phyloP scores from a whole-genome alignment of 2,888 invertebrate species.

The Prosopocoilus inquinatus region DNA sequence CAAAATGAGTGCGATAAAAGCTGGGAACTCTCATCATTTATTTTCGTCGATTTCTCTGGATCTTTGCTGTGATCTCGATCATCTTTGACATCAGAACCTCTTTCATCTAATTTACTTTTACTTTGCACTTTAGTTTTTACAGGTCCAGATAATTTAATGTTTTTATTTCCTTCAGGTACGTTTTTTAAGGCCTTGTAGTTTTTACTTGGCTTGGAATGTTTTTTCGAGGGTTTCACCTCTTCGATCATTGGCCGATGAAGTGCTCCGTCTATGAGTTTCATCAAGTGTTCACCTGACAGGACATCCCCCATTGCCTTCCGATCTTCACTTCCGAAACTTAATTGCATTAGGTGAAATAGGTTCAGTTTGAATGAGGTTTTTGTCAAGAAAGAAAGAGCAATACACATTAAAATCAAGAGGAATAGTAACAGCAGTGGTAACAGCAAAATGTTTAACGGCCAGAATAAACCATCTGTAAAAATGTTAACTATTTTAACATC shows the following conservation, averaged over 20 bases:
- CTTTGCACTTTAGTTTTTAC: no score
- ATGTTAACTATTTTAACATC: neutral
- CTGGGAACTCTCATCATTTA: no score
- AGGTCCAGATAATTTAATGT: no score
- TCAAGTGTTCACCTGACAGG: constrained; percentile 16
- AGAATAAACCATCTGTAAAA: neutral
- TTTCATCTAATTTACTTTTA: no score
- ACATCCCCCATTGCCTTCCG: constrained; percentile 10
- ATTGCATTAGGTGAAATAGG: constrained; percentile 16
- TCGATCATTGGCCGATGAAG: constrained; percentile 21
- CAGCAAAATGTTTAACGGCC: neutral
- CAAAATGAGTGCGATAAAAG: no score
- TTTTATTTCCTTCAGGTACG: no score
- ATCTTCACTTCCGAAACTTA: constrained; percentile 20
- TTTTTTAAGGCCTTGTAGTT: no score
- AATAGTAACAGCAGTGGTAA: constrained; percentile 16
- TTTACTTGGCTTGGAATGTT: no score
- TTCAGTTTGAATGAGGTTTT: constrained; percentile 19
- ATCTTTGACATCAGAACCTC: no score
- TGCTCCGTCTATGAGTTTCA: constrained; percentile 6
- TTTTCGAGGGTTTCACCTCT: constrained; percentile 9
- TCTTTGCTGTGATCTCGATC: no score
- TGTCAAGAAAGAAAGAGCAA: constrained; percentile 19
- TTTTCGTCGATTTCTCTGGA: no score
- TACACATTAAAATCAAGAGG: constrained; percentile 16